Evolutionary conservation across 2,888 invertebrate species (phyloP).

Genomic region (Eupithecia centaureata): DNA sequence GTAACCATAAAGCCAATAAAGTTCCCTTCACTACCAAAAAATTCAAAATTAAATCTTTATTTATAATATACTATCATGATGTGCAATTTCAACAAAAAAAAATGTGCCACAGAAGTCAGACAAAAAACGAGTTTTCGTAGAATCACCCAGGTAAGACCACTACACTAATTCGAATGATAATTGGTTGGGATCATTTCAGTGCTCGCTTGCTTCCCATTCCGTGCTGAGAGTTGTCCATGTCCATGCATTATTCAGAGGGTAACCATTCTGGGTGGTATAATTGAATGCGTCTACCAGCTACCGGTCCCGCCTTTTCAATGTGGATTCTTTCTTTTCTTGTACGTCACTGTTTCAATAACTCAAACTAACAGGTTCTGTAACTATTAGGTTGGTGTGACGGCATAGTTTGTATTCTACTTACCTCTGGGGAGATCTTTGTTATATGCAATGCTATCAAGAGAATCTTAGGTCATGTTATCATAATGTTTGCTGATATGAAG

Average conservation of each 20-base stretch:
- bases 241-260: conserved; percentile 31
- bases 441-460: background rate
- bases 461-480: too few relatives aligned
- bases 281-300: conserved; percentile 24
- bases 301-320: conserved; percentile 21
- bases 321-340: conserved; percentile 14
- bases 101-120: too few relatives aligned
- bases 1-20: too few relatives aligned
- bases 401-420: background rate
- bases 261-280: conserved; percentile 28
- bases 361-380: too few relatives aligned
- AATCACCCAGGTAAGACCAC: too few relatives aligned
- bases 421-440: background rate
- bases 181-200: background rate
- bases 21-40: too few relatives aligned
- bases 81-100: too few relatives aligned
- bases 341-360: background rate
- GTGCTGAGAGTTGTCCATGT: conserved; percentile 21
- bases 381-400: background rate
- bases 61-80: too few relatives aligned
- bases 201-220: conserved; percentile 6
- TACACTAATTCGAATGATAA: background rate
- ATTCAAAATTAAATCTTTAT: too few relatives aligned
- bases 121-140: too few relatives aligned
- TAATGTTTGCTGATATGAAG: too few relatives aligned